Conservation (phyloP, 2,797 vertebrate genomes). For the Sebastes aleutianus region DNA sequence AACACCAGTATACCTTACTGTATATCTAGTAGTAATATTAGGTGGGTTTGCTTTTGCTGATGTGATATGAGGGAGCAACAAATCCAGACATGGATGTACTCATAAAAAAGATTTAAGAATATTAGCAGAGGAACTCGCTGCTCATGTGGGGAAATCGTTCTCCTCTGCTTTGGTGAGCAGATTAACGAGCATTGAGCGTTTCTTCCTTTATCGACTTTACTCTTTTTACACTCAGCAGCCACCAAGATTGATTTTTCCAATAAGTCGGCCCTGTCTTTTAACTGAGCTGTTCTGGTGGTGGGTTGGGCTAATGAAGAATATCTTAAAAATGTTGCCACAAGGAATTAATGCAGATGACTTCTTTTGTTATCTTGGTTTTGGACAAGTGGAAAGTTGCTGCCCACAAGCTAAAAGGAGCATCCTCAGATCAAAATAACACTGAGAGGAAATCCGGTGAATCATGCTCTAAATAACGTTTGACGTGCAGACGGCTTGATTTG, state of each 20-base stretch:
- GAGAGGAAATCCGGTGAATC: not conserved
- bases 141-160: not conserved
- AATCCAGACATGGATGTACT: not conserved
- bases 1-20: not conserved
- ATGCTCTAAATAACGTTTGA: conserved; percentile 10
- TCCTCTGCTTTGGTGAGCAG: conserved; percentile 18
- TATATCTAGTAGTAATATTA: not conserved
- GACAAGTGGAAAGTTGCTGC: not conserved
- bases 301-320: not conserved
- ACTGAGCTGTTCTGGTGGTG: conserved; percentile 9
- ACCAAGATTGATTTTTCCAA: conserved; percentile 39
- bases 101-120: not conserved
- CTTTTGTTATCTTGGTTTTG: not conserved
- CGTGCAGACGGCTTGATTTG: conserved; percentile 30
- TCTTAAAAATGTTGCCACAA: not conserved
- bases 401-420: not conserved
- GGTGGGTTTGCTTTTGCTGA: not conserved
- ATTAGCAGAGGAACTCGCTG: not conserved
- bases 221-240: conserved; percentile 5
- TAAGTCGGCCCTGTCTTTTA: conserved; percentile 19
- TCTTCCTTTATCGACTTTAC: conserved; percentile 34
- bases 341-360: not conserved
- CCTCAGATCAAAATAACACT: not conserved
- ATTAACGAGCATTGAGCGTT: conserved; percentile 34
- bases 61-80: conserved; percentile 8